Evolutionary conservation across 2,888 invertebrate genomes (phyloP).

Genomic region (Hyalella azteca): DNA sequence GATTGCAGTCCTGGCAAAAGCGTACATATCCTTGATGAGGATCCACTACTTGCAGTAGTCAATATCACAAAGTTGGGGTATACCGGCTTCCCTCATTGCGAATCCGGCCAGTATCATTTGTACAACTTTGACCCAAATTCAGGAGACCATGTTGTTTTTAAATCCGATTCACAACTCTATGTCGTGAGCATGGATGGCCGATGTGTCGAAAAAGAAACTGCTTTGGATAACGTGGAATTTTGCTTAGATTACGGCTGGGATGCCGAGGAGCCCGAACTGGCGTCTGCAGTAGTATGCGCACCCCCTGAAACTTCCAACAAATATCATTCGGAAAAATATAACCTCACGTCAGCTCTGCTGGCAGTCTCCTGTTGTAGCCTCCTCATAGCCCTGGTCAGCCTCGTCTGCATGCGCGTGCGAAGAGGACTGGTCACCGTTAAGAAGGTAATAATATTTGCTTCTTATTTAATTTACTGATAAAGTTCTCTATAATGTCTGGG

Average conservation of each 20-base stretch:
- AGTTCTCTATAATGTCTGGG: too few species aligned
- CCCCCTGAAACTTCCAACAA: slow-evolving; percentile 29
- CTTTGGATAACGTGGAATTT: slow-evolving; percentile 35
- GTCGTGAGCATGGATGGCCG: slow-evolving; percentile 45
- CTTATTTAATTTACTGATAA: too few species aligned
- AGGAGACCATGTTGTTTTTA: slow-evolving; percentile 42
- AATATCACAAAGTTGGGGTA: slow-evolving; percentile 44
- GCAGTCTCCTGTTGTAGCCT: slow-evolving; percentile 52
- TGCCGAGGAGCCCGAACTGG: slow-evolving; percentile 25
- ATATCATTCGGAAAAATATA: slow-evolving; percentile 47
- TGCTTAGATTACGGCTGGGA: slow-evolving; percentile 50
- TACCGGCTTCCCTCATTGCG: slow-evolving; percentile 45
- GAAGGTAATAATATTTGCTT: slow-evolving; percentile 42
- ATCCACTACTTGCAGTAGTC: slow-evolving; percentile 36
- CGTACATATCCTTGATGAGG: slow-evolving; percentile 36
- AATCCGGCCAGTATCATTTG: slow-evolving; percentile 37
- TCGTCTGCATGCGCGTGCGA: slow-evolving; percentile 48
- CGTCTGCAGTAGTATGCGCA: slow-evolving; percentile 44
- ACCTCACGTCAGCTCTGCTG: slow-evolving; percentile 43
- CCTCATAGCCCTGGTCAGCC: slow-evolving; percentile 44
- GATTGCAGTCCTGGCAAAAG: slow-evolving; percentile 36
- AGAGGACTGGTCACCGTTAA: slow-evolving; percentile 53
- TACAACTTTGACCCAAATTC: slow-evolving; percentile 1
- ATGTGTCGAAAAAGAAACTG: slow-evolving; percentile 39
- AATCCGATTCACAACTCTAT: slow-evolving; percentile 17